Percentiles rank a stretch among this genome's conserved stretches.
phyloP scores from a whole-genome alignment of 92 coral and sea anemone genomes.

The Porites divaricata region DNA sequence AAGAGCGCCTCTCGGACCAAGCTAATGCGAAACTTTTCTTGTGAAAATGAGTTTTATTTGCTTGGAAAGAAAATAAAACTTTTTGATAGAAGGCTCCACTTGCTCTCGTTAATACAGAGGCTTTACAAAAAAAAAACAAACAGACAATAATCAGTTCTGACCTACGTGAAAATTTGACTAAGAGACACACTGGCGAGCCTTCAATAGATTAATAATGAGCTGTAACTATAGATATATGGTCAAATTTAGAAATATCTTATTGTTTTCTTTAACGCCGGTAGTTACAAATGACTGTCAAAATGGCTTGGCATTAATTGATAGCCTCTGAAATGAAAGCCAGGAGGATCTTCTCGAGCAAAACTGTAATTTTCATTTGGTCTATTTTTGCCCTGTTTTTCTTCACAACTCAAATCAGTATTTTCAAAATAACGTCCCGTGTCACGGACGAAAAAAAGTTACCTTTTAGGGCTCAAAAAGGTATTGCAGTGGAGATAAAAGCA shows the following conservation, averaged over 20 bases:
- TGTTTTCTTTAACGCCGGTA: not conserved
- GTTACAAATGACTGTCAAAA: no score
- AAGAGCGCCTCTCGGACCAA: no score
- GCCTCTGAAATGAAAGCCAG: not conserved
- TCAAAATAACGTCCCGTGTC: not conserved
- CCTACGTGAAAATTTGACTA: no score
- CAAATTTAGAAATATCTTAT: not conserved
- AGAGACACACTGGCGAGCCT: no score
- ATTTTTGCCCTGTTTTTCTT: not conserved
- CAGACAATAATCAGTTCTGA: no score
- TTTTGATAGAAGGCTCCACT: no score
- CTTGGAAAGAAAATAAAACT: no score
- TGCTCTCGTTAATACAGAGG: no score
- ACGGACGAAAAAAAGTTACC: not conserved
- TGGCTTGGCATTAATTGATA: not conserved
- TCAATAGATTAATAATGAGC: not conserved
- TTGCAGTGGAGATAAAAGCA: not conserved
- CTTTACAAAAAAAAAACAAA: no score
- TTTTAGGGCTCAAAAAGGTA: not conserved
- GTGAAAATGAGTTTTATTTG: no score
- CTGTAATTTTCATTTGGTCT: not conserved
- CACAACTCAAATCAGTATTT: not conserved
- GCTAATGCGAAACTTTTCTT: no score
- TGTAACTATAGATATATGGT: not conserved
- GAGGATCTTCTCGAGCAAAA: not conserved